Evolutionary conservation across 2,113 vertebrate species (phyloP), one percentile per base, ranked within the genome.

Genomic region (Ranitomeya imitator): DNA sequence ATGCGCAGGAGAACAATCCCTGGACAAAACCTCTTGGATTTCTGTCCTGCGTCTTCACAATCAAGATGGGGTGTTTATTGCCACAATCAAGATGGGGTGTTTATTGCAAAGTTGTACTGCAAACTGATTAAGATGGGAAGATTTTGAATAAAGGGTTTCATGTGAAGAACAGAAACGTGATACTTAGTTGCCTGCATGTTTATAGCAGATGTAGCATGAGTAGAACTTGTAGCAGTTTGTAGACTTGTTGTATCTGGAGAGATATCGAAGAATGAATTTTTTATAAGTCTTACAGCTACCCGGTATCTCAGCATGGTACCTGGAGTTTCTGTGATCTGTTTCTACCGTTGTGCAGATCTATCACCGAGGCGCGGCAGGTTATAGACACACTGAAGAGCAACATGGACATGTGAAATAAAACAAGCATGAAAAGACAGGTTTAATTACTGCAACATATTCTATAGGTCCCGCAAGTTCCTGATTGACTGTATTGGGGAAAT

Each of bases 301-400:
- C 60, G 52, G 37, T 31, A 63, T 83, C 60, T 14, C 80, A 83
- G 80, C 80, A 65, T 65, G 80, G 37, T 13, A n/a, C 60, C 37
- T 37, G 13, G 80, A 52, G 23, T 1, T 51, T 65, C 31, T 83
- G 80, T 83, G 80, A 83, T 83, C 80, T 83, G 31, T 83, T 83
- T 51, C 60, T 60, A 12, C 16, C 21, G 80, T 11, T 83, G 57
- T 83, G 80, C 67, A 65, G 16, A 83, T 83, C 60, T 83, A 16
- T 83, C 12, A 19, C 23, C 19, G 31, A 83, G 19, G 10, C 80
- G 0, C 60, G 65, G 80, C 80, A 65, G 60, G 60, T 65, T 52
- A 83, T 65, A 83, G 61, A 65, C 37, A 19, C 11, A 51, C 4
- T 52, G 60, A 37, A 83, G 37, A 65, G 19, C 60, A 52, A 51